Evolutionary conservation across 2,113 vertebrate genomes (phyloP).

Genomic region (Coracopsis vasa): DNA sequence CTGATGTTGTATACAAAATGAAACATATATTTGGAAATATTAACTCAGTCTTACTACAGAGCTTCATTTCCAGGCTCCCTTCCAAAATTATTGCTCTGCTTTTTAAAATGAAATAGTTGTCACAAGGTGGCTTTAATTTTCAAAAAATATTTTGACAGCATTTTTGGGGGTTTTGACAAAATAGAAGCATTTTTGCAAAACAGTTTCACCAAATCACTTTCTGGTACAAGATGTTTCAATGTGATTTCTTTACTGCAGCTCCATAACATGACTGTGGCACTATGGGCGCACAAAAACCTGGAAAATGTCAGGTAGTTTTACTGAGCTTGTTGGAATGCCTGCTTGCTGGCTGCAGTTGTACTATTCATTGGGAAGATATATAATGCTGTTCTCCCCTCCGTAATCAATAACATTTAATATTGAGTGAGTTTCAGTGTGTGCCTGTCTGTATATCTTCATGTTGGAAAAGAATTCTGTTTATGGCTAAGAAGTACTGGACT

Average conservation of each 20-base stretch:
- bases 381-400: background rate
- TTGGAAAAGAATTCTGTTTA: background rate
- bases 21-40: background rate
- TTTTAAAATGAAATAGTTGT: background rate
- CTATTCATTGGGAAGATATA: background rate
- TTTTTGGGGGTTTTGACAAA: background rate
- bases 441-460: background rate
- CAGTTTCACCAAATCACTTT: background rate
- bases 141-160: slow-evolving; percentile 19
- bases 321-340: background rate
- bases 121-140: background rate
- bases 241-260: background rate
- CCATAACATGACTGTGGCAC: background rate
- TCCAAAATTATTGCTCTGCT: background rate
- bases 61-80: background rate
- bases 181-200: background rate
- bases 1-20: background rate
- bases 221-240: background rate
- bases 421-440: background rate
- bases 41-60: background rate
- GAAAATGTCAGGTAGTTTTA: background rate
- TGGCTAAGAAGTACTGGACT: background rate
- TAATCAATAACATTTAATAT: background rate
- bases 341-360: background rate
- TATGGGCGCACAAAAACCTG: background rate